Evolutionary conservation across 2,113 vertebrate genomes (phyloP).

Genomic region (Pandion haliaetus): DNA sequence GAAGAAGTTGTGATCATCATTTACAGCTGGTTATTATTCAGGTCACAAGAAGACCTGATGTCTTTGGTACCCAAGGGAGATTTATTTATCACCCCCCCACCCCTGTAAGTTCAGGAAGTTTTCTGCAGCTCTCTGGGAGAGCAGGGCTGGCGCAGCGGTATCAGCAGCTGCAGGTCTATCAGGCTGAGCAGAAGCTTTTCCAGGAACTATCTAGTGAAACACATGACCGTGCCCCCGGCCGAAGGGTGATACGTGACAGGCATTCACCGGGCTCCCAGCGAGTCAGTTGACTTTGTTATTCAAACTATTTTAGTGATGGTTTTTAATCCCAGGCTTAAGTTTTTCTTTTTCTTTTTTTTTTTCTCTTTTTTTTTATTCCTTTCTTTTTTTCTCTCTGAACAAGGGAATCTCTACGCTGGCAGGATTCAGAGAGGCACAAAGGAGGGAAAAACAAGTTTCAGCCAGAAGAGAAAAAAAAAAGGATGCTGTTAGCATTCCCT

Average conservation of each 20-base stretch:
- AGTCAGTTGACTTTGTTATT: slow-evolving; percentile 60
- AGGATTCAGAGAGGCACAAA: slow-evolving; percentile 50
- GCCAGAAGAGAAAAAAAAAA: neutral
- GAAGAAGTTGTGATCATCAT: neutral
- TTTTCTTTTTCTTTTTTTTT: neutral
- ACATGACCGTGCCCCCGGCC: neutral
- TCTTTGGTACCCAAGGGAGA: neutral
- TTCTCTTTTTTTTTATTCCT: neutral
- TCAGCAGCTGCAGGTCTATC: slow-evolving; percentile 63
- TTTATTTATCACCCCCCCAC: neutral
- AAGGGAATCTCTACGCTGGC: slow-evolving; percentile 62
- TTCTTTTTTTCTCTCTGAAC: slow-evolving; percentile 21
- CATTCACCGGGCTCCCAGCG: neutral
- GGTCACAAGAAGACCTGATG: neutral
- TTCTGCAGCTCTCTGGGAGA: neutral
- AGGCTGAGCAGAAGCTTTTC: slow-evolving; percentile 43
- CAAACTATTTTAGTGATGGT: slow-evolving; percentile 48
- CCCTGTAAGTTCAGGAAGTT: neutral
- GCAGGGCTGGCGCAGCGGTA: neutral
- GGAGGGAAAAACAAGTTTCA: neutral
- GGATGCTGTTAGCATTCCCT: slow-evolving; percentile 50
- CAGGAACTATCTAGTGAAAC: slow-evolving; percentile 52
- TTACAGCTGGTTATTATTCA: neutral
- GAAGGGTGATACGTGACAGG: slow-evolving; percentile 18
- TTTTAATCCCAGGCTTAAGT: slow-evolving; percentile 44